Conservation (phyloP, 2,888 invertebrate species). For the Lumbricus terrestris region DNA sequence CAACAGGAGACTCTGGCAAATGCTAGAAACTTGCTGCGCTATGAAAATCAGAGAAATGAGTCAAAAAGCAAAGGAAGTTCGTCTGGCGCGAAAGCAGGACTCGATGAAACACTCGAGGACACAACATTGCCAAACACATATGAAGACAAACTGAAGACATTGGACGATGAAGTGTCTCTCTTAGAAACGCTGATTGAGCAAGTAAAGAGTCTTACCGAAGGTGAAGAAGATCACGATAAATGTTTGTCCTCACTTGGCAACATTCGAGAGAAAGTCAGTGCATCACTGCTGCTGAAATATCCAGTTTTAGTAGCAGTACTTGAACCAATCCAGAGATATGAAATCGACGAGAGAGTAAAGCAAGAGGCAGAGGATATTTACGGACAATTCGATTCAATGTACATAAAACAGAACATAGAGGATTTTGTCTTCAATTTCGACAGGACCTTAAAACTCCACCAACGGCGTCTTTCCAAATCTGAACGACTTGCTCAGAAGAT, state of each 20-base stretch:
- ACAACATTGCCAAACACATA: not conserved
- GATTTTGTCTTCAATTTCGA: not conserved
- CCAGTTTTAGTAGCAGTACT: not conserved
- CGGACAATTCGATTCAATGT: not conserved
- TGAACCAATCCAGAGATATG: not conserved
- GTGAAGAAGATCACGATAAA: not conserved
- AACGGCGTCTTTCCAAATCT: not conserved
- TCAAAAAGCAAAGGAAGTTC: not conserved
- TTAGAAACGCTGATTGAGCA: not conserved
- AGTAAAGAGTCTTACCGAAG: not conserved
- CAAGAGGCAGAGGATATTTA: not conserved
- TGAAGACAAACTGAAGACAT: not conserved
- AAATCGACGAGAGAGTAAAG: not conserved
- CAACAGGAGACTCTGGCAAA: not conserved
- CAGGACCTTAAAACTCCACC: not conserved
- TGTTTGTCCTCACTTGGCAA: not conserved
- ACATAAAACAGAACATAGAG: not conserved
- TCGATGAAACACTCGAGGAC: not conserved
- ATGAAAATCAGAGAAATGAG: not conserved
- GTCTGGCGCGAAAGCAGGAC: not conserved
- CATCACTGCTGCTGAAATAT: not conserved
- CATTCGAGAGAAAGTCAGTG: not conserved
- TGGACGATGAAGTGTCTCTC: not conserved
- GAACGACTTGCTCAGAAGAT: not conserved
- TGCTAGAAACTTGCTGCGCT: not conserved